Conservation (phyloP, 2,113 vertebrate genomes). For the Columba janthina region DNA sequence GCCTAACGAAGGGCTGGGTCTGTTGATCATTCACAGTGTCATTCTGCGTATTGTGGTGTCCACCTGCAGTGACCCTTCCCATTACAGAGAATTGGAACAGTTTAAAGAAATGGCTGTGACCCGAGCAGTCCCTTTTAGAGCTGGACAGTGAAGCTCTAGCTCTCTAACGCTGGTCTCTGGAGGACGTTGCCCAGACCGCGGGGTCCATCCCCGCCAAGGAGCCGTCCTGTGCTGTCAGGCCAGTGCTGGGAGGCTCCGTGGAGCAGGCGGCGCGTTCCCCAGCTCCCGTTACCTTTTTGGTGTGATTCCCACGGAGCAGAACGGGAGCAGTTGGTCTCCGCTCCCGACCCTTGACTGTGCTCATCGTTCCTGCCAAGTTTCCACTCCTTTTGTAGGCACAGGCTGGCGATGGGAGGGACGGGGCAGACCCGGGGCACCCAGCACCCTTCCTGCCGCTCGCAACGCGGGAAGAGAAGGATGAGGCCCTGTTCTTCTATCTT, state of each 20-base stretch:
- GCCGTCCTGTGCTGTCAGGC: background rate
- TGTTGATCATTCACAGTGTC: background rate
- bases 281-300: constrained; percentile 16
- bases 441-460: background rate
- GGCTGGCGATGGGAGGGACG: background rate
- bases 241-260: background rate
- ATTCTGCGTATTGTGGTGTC: background rate
- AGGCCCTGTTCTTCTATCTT: background rate
- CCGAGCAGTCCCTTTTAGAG: background rate
- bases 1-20: background rate
- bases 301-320: constrained; percentile 21
- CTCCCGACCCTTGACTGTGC: background rate
- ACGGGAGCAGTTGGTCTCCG: background rate
- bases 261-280: background rate
- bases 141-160: background rate
- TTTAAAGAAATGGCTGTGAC: background rate
- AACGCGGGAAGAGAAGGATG: fast-evolving
- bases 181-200: background rate
- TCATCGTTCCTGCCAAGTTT: constrained; percentile 55
- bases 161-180: background rate
- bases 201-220: background rate
- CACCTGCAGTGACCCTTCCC: background rate
- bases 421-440: background rate
- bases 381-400: constrained; percentile 66
- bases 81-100: fast-evolving